phyloP scores from a whole-genome alignment of 2,888 invertebrate genomes.

The Panopea generosa region DNA sequence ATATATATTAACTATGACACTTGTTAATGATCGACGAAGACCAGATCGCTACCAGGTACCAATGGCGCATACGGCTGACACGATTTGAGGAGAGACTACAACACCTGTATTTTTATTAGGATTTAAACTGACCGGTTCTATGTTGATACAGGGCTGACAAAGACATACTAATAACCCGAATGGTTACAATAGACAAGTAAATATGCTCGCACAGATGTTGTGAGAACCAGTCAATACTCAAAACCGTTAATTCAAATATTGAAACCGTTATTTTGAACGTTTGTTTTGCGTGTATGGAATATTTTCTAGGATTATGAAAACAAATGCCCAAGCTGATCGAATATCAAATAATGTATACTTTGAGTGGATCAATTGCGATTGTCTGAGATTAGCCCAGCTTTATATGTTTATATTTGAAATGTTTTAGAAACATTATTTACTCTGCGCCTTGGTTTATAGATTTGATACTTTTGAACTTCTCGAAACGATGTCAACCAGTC shows the following conservation, averaged over 20 bases:
- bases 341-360: constrained; percentile 25
- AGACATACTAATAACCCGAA: constrained; percentile 13
- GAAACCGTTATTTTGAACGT: constrained; percentile 37
- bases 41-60: no score
- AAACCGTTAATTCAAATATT: constrained; percentile 50
- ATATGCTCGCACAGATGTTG: constrained; percentile 54
- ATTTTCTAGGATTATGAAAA: constrained; percentile 45
- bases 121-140: constrained; percentile 39
- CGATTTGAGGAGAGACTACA: no score
- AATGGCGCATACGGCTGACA: no score
- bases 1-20: no score
- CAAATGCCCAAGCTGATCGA: constrained; percentile 35
- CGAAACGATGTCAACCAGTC: no score
- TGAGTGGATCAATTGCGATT: constrained; percentile 14
- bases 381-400: constrained; percentile 26
- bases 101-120: constrained; percentile 52
- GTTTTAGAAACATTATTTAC: constrained; percentile 22
- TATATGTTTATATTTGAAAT: constrained; percentile 40
- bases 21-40: no score
- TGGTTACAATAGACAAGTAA: constrained; percentile 25
- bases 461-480: neutral
- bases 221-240: constrained; percentile 37
- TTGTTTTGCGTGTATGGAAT: constrained; percentile 47
- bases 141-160: constrained; percentile 26
- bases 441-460: constrained; percentile 3